phyloP scores from a whole-genome alignment of 2,888 invertebrate genomes.

The Aphidoletes aphidimyza region DNA sequence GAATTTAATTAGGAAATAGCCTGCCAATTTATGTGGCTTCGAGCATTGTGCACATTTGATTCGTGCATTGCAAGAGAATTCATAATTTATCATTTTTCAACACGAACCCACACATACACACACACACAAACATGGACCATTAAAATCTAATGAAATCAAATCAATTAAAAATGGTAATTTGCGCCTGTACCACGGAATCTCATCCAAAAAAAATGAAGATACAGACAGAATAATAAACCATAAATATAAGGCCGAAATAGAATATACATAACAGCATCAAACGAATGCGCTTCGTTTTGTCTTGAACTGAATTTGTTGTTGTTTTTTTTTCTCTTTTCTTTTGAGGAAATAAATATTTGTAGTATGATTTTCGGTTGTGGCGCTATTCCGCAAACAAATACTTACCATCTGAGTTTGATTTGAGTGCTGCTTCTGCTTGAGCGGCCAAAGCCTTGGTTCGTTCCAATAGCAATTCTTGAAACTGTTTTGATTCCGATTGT shows the following conservation, averaged over 20 bases:
- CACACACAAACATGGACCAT: neutral
- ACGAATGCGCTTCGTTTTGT: neutral
- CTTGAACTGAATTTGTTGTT: neutral
- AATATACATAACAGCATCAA: slow-evolving; percentile 23
- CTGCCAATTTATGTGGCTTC: slow-evolving; percentile 13
- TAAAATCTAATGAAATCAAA: slow-evolving; percentile 32
- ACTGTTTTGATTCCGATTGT: slow-evolving; percentile 71
- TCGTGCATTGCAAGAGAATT: neutral
- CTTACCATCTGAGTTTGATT: slow-evolving; percentile 67
- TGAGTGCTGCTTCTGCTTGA: slow-evolving; percentile 69
- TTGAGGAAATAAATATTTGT: slow-evolving; percentile 39
- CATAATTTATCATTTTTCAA: neutral
- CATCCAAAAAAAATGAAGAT: slow-evolving; percentile 25
- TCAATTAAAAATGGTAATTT: slow-evolving; percentile 16
- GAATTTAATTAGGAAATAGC: slow-evolving; percentile 23
- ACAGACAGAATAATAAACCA: slow-evolving; percentile 8
- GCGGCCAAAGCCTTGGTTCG: slow-evolving; percentile 75
- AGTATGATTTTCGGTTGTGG: neutral
- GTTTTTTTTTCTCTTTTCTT: too few relatives aligned
- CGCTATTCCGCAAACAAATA: too few relatives aligned
- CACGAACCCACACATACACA: neutral
- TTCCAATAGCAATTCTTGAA: slow-evolving; percentile 81
- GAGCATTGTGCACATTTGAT: neutral
- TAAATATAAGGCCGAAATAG: slow-evolving; percentile 13
- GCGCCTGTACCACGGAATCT: neutral